phyloP scores from a whole-genome alignment of 1,140 invertebrate genomes.

The Hylyphantes graminicola region DNA sequence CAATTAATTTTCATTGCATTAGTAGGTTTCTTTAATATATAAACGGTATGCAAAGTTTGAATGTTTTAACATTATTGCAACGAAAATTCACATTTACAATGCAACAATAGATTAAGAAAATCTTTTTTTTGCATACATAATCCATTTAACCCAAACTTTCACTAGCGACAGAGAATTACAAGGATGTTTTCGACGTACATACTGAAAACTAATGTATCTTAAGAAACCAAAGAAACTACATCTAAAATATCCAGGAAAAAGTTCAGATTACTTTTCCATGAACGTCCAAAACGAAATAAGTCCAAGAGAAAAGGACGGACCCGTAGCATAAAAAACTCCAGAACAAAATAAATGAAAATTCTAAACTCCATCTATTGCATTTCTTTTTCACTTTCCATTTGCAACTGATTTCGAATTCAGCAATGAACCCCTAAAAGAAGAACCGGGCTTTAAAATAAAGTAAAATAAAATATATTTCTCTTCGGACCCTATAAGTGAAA shows the following conservation, averaged over 20 bases:
- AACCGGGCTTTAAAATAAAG: constrained; percentile 55
- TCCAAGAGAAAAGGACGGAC: constrained; percentile 29
- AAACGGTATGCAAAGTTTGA: no score
- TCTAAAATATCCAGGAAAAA: constrained; percentile 7
- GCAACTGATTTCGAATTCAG: constrained; percentile 59
- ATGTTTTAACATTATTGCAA: no score
- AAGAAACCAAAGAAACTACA: no score
- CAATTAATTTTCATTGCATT: no score
- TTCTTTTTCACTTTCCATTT: constrained; percentile 60
- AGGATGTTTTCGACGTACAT: no score
- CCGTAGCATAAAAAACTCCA: constrained; percentile 3
- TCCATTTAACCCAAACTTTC: no score
- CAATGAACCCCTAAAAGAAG: constrained; percentile 55
- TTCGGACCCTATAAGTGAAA: constrained; percentile 58
- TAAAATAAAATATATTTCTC: constrained; percentile 60
- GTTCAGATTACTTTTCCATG: constrained; percentile 56
- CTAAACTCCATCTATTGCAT: constrained; percentile 58
- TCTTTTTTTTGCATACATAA: no score
- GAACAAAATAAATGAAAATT: constrained; percentile 42
- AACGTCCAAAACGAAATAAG: constrained; percentile 56
- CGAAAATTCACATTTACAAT: no score
- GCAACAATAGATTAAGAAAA: no score
- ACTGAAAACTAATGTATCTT: no score
- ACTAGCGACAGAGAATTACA: no score
- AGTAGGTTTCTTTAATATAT: no score